A percentile compares a stretch with the other conserved stretches of the same genome.
Evolutionary conservation across 2,797 vertebrate species (phyloP).

Genomic region (Chaunax sp.): DNA sequence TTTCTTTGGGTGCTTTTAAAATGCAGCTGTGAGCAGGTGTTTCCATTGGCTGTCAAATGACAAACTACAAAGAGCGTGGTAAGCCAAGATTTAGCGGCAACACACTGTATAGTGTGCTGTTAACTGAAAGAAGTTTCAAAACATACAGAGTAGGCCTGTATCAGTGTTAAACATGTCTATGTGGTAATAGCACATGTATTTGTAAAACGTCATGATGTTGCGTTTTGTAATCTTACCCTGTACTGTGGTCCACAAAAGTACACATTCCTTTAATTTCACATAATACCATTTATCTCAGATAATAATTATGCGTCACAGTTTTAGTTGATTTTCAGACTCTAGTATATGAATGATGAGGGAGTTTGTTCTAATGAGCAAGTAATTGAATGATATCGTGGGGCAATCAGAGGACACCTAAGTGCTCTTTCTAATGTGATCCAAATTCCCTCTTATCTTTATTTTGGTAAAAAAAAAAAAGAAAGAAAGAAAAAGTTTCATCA

Average conservation of each 20-base stretch:
- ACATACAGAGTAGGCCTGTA: slow-evolving; percentile 22
- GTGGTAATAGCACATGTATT: slow-evolving; percentile 37
- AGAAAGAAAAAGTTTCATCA: slow-evolving; percentile 2
- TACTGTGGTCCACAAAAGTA: background rate
- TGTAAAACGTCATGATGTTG: slow-evolving; percentile 9
- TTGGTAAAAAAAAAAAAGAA: no score
- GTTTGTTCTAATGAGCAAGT: slow-evolving; percentile 22
- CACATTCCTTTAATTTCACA: slow-evolving; percentile 28
- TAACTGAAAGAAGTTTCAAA: slow-evolving; percentile 24
- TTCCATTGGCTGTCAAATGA: slow-evolving; percentile 23
- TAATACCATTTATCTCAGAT: background rate
- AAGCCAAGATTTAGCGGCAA: slow-evolving; percentile 26
- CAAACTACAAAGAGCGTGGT: slow-evolving; percentile 23
- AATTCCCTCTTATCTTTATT: slow-evolving; percentile 40
- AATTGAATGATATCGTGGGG: slow-evolving; percentile 11
- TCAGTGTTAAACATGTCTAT: slow-evolving; percentile 28
- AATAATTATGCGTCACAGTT: slow-evolving; percentile 1
- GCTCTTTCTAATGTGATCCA: slow-evolving; percentile 65
- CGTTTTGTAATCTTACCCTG: slow-evolving; percentile 22
- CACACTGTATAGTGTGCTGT: slow-evolving; percentile 31
- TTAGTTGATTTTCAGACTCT: slow-evolving; percentile 1
- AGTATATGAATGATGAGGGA: background rate
- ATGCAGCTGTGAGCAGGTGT: slow-evolving; percentile 35
- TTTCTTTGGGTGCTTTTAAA: slow-evolving; percentile 29
- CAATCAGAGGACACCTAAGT: slow-evolving; percentile 65